Evolutionary conservation across 1,140 invertebrate species (phyloP).

Genomic region (Panonychus citri): DNA sequence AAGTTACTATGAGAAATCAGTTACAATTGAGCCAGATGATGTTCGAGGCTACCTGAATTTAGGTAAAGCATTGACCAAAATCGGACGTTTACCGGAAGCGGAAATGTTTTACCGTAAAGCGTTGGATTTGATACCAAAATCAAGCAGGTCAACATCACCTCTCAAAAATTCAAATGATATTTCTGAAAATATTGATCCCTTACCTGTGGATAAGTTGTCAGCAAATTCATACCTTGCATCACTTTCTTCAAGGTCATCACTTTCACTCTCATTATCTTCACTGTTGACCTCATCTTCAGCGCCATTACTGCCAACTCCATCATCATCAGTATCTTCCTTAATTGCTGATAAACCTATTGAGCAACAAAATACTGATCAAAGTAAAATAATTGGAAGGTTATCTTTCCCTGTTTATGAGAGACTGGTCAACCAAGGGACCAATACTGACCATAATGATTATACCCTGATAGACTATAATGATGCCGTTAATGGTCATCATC

Average conservation of each 20-base stretch:
- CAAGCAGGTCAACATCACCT: no score
- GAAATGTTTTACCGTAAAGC: slow-evolving; percentile 48
- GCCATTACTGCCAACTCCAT: not conserved
- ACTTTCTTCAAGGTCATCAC: no score
- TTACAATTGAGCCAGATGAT: not conserved
- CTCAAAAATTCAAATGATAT: no score
- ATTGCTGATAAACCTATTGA: not conserved
- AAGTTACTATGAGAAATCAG: slow-evolving; percentile 66
- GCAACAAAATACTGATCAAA: not conserved
- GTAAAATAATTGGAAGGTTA: not conserved
- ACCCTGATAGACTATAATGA: slow-evolving; percentile 45
- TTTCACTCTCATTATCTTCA: no score
- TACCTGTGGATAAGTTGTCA: no score
- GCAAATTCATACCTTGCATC: no score
- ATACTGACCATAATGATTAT: not conserved
- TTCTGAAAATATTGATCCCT: no score
- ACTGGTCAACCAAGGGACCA: not conserved
- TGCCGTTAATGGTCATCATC: slow-evolving; percentile 72
- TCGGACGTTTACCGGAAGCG: slow-evolving; percentile 70
- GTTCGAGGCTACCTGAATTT: slow-evolving; percentile 76
- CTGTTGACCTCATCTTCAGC: not conserved
- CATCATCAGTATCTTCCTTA: no score
- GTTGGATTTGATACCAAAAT: not conserved
- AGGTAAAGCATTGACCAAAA: slow-evolving; percentile 71
- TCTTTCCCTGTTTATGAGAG: slow-evolving; percentile 1